Base-by-base conservation (phyloP, 35 echinoderm and acorn worm species). In the Ophioderma brevispina region DNA sequence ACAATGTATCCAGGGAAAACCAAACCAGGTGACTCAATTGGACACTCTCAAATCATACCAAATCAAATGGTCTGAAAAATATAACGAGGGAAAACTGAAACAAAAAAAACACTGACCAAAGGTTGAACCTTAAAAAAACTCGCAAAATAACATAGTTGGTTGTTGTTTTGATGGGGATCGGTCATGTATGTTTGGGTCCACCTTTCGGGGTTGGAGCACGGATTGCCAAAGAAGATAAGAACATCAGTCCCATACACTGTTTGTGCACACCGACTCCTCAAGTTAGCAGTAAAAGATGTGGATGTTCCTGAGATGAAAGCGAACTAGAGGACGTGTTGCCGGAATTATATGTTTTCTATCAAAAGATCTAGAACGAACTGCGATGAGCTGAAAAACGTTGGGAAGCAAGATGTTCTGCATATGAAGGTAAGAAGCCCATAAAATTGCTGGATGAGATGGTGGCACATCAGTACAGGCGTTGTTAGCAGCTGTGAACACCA, bases 231-330 rank as follows among this genome's bases (percentile, higher is more conserved):
- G 39, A 43, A 83, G 81, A 37, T 41, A 33, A 38, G 49, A 37
- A 83, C 6, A 83, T 83, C 46, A 25, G 40, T 42, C 40, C 13
- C 49, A 42, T 83, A 31, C 39, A 55, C 39, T 83, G 81, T 25
- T n/a, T 83, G 81, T 83, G 81, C 81, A 38, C 81, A 83, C 33
- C 13, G 81, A 31, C 81, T 83, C n/a, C n/a, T n/a, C 33, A 40
- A 83, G 17, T 83, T 83, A 42, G 81, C 39, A 31, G 31, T 81
- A 37, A 81, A 81, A 81, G 37, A 39, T 40, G 38, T 81, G 79
- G 46, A 52, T 52, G 46, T 52, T 52, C 38, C 79, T 80, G 33
- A 33, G 33, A 80, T 80, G 33, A 36, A 11, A 23, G n/a, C n/a
- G 35, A 36, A 33, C 33, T 80, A 38, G 78, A 80, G 18, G 36